phyloP scores from a whole-genome alignment of 2,888 invertebrate species.

The Noctua janthe region DNA sequence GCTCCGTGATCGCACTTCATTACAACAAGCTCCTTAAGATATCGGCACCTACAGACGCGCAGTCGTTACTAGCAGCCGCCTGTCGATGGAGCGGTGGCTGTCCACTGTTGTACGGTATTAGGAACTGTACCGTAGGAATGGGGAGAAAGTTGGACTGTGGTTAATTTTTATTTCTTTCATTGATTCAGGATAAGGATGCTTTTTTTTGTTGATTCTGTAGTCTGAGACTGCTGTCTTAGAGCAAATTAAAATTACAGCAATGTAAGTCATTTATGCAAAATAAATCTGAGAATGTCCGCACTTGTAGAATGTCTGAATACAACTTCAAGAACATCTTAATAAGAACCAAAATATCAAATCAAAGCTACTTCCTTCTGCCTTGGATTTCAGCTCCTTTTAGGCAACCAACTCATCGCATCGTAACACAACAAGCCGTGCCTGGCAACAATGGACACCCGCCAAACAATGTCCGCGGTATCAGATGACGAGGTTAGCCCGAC shows the following conservation, averaged over 20 bases:
- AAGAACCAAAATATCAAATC: neutral
- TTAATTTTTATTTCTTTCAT: neutral
- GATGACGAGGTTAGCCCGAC: slow-evolving; percentile 81
- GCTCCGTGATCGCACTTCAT: slow-evolving; percentile 61
- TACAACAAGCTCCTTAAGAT: slow-evolving; percentile 64
- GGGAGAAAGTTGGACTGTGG: neutral
- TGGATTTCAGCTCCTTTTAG: neutral
- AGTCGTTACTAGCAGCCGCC: slow-evolving; percentile 67
- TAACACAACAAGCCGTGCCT: slow-evolving; percentile 44
- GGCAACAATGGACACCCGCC: slow-evolving; percentile 63
- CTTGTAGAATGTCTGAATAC: neutral
- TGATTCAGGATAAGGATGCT: no score
- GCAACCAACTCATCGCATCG: neutral
- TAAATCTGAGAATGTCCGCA: neutral
- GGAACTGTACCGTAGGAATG: neutral
- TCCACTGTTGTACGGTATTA: slow-evolving; percentile 48
- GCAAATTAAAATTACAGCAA: neutral
- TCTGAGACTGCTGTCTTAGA: neutral
- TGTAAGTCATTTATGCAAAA: neutral
- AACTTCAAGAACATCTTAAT: neutral
- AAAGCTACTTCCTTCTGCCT: neutral
- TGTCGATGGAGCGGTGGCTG: slow-evolving; percentile 65
- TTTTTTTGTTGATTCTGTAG: neutral
- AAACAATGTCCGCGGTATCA: slow-evolving; percentile 81
- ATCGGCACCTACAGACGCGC: slow-evolving; percentile 64